phyloP scores from a whole-genome alignment of 2,797 vertebrate species.

The Hoplostethus atlanticus region DNA sequence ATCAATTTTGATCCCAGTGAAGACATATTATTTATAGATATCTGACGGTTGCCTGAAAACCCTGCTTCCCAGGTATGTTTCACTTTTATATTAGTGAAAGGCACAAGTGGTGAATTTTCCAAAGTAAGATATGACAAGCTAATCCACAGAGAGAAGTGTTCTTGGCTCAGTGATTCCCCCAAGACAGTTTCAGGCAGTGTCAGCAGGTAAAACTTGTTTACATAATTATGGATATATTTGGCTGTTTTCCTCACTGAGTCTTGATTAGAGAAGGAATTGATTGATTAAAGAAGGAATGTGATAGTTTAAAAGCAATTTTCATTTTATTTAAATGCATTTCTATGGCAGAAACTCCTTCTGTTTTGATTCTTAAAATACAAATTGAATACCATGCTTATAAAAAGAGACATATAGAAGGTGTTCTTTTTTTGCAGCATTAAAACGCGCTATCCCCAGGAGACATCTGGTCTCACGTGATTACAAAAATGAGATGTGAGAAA shows the following conservation, averaged over 20 bases:
- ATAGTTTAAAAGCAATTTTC: constrained; percentile 7
- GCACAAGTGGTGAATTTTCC: constrained; percentile 50
- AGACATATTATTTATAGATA: constrained; percentile 66
- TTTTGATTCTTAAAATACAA: constrained; percentile 14
- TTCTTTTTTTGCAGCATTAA: constrained; percentile 30
- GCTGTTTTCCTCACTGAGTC: constrained; percentile 14
- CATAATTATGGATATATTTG: constrained; percentile 46
- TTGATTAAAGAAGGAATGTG: constrained; percentile 35
- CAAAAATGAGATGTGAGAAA: constrained; percentile 68
- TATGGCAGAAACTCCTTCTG: constrained; percentile 8
- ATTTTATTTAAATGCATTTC: constrained; percentile 41
- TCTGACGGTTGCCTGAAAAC: constrained; percentile 57
- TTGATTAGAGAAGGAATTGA: constrained; percentile 37
- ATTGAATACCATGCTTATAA: neutral
- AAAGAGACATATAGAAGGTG: neutral
- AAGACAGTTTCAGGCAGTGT: constrained; percentile 53
- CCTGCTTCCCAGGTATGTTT: constrained; percentile 44
- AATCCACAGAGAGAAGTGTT: constrained; percentile 65
- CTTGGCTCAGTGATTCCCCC: constrained; percentile 52
- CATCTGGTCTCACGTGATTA: constrained; percentile 73
- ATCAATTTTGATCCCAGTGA: constrained; percentile 60
- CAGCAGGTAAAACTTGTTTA: constrained; percentile 62
- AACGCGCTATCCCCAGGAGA: constrained; percentile 48
- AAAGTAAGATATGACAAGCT: constrained; percentile 70
- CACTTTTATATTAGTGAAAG: constrained; percentile 60